Percentiles rank a stretch among this genome's conserved stretches.
phyloP scores from a whole-genome alignment of 53 echinoderm and acorn worm species.

The Zoroaster sp. region DNA sequence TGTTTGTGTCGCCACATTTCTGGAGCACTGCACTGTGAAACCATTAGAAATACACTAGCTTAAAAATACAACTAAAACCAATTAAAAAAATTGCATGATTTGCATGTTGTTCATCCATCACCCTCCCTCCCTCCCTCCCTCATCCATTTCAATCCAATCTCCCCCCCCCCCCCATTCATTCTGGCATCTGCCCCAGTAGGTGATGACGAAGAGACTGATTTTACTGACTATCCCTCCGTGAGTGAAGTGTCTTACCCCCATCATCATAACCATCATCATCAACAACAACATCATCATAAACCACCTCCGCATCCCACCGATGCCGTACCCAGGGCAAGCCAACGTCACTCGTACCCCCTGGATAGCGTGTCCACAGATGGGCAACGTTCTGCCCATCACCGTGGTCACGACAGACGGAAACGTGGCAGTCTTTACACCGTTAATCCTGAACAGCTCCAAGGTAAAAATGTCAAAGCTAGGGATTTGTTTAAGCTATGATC shows the following conservation, averaged over 20 bases:
- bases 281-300: too few relatives aligned
- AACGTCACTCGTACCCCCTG: background rate
- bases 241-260: background rate
- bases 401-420: background rate
- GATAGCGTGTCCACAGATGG: background rate
- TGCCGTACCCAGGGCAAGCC: background rate
- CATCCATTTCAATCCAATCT: background rate
- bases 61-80: too few relatives aligned
- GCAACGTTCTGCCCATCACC: background rate
- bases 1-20: too few relatives aligned
- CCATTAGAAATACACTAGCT: too few relatives aligned
- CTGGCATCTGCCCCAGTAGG: background rate
- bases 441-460: conserved; percentile 17
- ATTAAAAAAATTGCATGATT: conserved; percentile 2
- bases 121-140: background rate
- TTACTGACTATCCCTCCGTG: conserved; percentile 13
- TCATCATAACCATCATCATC: too few relatives aligned
- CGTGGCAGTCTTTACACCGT: background rate
- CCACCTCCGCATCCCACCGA: conserved; percentile 9
- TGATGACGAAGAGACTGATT: background rate
- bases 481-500: too few relatives aligned
- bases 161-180: too few relatives aligned
- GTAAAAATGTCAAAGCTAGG: too few relatives aligned
- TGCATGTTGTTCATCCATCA: conserved; percentile 1
- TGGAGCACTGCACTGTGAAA: too few relatives aligned